Conservation (phyloP, 1,140 invertebrate species). For the Pteromalus puparum region DNA sequence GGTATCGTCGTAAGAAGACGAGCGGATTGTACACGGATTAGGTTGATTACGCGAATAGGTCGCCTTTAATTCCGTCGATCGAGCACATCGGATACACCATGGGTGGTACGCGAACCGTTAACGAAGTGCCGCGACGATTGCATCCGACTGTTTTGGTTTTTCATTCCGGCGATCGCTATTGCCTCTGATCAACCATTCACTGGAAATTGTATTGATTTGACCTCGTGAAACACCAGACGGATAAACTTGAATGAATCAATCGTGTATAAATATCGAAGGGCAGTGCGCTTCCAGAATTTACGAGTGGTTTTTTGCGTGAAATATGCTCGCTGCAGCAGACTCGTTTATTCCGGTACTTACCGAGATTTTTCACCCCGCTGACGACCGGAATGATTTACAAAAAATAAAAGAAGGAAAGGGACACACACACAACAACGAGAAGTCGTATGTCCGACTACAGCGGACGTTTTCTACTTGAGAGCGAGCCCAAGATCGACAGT, state of each 20-base stretch:
- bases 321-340: background rate
- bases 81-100: too few species aligned
- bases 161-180: background rate
- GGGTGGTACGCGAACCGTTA: too few species aligned
- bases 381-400: background rate
- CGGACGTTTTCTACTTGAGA: background rate
- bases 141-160: background rate
- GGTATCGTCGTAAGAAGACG: too few species aligned
- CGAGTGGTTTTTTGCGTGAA: background rate
- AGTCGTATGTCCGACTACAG: too few species aligned
- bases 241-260: background rate
- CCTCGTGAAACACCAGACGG: too few species aligned
- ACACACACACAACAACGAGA: background rate
- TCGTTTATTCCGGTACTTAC: background rate
- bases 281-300: background rate
- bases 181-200: background rate
- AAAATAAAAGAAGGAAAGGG: too few species aligned
- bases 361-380: background rate
- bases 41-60: constrained; percentile 8
- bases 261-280: too few species aligned
- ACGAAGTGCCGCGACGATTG: background rate
- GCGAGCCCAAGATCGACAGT: constrained; percentile 53
- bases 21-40: background rate
- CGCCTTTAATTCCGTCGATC: constrained; percentile 21
- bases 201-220: too few species aligned